Conservation (phyloP, 2,113 vertebrate species). For the Phylloscopus trochiloides region DNA sequence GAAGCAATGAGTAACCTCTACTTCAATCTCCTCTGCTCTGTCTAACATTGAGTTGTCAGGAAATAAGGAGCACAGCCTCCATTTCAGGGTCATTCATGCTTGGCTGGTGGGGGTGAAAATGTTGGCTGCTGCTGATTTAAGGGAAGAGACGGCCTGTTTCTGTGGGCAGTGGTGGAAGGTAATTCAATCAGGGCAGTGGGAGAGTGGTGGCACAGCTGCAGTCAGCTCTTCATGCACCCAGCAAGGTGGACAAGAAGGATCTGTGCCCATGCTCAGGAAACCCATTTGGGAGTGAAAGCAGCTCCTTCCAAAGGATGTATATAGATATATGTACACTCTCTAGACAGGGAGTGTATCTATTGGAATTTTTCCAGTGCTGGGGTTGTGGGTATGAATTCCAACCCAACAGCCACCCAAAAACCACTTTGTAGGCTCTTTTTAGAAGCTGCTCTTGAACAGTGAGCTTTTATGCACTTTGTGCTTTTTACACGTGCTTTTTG, state of each 20-base stretch:
- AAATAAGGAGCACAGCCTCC: not conserved
- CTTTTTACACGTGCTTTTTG: not conserved
- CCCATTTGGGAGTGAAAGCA: not conserved
- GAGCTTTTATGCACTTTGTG: not conserved
- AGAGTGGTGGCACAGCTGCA: not conserved
- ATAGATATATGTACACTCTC: no score
- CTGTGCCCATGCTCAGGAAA: not conserved
- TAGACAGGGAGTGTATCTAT: not conserved
- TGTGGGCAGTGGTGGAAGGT: not conserved
- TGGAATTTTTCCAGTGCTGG: not conserved
- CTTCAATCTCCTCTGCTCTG: fast-evolving
- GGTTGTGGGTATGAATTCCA: not conserved
- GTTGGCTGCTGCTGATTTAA: not conserved
- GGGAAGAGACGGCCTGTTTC: not conserved
- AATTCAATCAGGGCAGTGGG: not conserved
- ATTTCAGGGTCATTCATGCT: not conserved
- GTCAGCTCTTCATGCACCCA: not conserved
- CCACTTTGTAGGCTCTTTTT: not conserved
- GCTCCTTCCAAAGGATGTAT: not conserved
- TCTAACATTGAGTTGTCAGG: not conserved
- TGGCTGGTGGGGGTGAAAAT: not conserved
- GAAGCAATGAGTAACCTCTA: not conserved
- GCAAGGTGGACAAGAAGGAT: fast-evolving
- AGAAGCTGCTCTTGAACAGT: not conserved
- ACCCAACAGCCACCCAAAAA: not conserved